Evolutionary conservation across 2,797 vertebrate species (phyloP).

Genomic region (Otus scops): DNA sequence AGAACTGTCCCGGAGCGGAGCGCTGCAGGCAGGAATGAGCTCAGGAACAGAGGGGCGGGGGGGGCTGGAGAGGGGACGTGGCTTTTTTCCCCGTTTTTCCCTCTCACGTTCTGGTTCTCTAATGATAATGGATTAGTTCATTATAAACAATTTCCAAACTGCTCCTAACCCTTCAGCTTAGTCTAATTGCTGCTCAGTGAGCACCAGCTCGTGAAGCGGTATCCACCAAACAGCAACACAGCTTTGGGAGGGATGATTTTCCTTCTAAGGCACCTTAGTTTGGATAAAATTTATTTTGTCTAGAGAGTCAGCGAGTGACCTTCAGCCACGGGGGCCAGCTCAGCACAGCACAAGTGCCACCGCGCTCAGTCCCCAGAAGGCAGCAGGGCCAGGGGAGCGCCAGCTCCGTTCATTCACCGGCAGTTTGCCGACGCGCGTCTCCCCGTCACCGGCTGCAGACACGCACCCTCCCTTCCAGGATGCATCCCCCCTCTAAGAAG

Average conservation of each 20-base stretch:
- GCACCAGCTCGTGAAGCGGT: background rate
- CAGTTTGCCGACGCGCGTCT: fast-evolving
- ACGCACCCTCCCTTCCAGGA: fast-evolving
- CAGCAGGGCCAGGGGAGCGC: background rate
- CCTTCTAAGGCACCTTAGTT: background rate
- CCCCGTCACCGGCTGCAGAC: background rate
- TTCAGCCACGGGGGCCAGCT: background rate
- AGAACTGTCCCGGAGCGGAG: background rate
- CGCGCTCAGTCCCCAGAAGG: fast-evolving
- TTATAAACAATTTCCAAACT: background rate
- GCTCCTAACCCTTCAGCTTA: background rate
- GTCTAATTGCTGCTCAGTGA: background rate
- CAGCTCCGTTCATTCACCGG: fast-evolving
- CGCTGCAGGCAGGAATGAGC: fast-evolving
- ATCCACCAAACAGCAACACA: background rate
- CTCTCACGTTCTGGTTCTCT: background rate
- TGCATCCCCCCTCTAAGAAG: background rate
- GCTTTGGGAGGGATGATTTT: background rate
- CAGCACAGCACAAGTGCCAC: background rate
- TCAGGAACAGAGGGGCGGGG: background rate
- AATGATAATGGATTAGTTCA: background rate
- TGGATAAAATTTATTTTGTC: background rate
- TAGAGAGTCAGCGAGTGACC: background rate
- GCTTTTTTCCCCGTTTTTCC: background rate
- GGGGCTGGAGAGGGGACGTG: background rate